Evolutionary conservation across 2,888 invertebrate genomes (phyloP), one percentile per base, ranked within the genome.

Genomic region (Lithophane socia): DNA sequence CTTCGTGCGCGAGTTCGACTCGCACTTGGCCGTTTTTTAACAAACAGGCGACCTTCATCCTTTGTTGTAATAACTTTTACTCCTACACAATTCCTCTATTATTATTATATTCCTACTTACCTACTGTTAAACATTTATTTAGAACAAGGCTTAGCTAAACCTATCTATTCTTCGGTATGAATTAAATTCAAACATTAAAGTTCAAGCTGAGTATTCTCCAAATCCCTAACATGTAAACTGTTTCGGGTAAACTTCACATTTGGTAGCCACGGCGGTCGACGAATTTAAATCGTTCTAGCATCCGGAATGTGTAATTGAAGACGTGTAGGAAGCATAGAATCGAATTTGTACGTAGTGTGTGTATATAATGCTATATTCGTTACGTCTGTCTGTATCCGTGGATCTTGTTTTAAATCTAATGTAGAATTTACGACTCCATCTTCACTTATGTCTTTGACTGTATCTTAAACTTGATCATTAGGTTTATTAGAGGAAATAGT

Each of bases 261-360:
- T 73, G 68, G 72, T 68, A 78, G 63, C 64, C 69, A 79, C 85
- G 78, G 78, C 82, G 75, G 83, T 84, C 87, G 79, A 91, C 88
- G 87, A 90, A 91, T 91, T 91, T 90, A 91, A 91, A 92, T 90
- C 86, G 88, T 89, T 86, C 80, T 58, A 72, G 70, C 89, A 89
- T 91, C 91, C 91, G 92, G 91, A 90, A 90, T 86, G 86, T 86
- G 91, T 91, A 91, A 93, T 88, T 84, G 84, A 90, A 93, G 88
- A 90, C 86, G 87, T 84, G 78, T 86, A 88, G 87, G 88, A 91
- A 87, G 87, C 81, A 86, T 85, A 84, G 83, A 88, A 85, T 75
- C 78, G 21, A 67, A 29, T 21, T 85, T 84, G 79, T 84, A 84
- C 76, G 84, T 80, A 80, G 80, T 77, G 61, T 75, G 75, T 79